phyloP scores from a whole-genome alignment of 2,113 vertebrate species.

The Sminthopsis crassicaudata region DNA sequence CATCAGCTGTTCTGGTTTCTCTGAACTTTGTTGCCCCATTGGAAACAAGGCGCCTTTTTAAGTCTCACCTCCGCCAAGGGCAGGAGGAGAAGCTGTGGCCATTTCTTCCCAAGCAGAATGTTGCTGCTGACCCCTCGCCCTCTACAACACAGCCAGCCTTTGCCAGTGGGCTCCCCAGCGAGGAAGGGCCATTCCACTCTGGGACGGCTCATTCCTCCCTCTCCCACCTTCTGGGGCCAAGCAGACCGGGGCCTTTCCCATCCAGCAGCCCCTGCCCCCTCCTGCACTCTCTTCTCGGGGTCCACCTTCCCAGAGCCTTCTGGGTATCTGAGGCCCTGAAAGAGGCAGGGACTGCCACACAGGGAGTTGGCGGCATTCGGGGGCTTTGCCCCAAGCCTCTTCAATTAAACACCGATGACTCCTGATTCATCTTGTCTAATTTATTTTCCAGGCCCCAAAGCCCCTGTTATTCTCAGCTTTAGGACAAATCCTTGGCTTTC shows the following conservation, averaged over 20 bases:
- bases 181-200: not conserved
- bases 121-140: not conserved
- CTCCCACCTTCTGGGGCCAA: not conserved
- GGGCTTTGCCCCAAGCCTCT: not conserved
- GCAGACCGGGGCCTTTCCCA: not conserved
- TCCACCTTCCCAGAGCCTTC: not conserved
- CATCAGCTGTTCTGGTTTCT: not conserved
- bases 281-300: not conserved
- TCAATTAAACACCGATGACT: not conserved
- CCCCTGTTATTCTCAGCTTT: not conserved
- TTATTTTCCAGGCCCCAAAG: not conserved
- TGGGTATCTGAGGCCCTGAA: not conserved
- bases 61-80: not conserved
- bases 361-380: not conserved
- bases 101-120: not conserved
- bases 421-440: not conserved
- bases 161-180: not conserved
- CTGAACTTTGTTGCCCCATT: not conserved
- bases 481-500: not conserved
- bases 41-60: not conserved
- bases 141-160: not conserved
- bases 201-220: not conserved
- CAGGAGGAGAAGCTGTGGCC: not conserved
- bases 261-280: fast-evolving
- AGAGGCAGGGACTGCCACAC: not conserved